Evolutionary conservation across 2,113 vertebrate genomes (phyloP), one percentile per base, ranked within the genome.

Genomic region (Ranitomeya variabilis): DNA sequence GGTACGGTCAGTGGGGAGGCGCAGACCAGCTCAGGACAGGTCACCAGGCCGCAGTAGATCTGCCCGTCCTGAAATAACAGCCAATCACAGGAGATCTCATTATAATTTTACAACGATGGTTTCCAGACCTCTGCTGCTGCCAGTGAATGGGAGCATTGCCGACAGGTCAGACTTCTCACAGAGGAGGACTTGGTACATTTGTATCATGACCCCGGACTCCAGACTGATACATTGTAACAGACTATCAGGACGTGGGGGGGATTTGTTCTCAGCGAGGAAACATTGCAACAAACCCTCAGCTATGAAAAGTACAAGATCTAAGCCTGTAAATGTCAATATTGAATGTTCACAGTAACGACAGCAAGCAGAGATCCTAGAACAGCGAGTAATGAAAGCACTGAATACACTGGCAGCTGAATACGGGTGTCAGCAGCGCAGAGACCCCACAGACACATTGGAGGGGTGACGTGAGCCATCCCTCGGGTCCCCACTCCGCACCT

Each of bases 31-130:
- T 95, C 94, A 0, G 96, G 96, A 91, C 98, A 99, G 23, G 96
- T 97, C 94, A 96, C 96, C 95, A 99, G 92, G 69, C 95, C 97
- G 0, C 98, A 99, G 95, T 98, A 99, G 89, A 98, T 97, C 91
- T 98, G 97, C 66, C 97, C 97, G 92, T 97, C 96, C 98, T 97
- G 81, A 54, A 88, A 77, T 0, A 57, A 71, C 54, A 85, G 18
- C 85, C 83, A 87, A 21, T 55, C 19, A 19, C 18, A 21, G 18
- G 10, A 6, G 6, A 64, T 8, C 62, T 7, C 18, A 19, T 64
- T 5, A 64, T 21, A 64, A 19, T 45, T 55, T 3, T 45, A 5
- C 37, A 45, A 3, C 5, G 37, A 45, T 45, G 37, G 37, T 5
- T 5, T 45, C 37, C 37, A 45, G 37, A 3, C 5, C 37, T 45